Base-by-base conservation (phyloP, 2,888 invertebrate species). In the Ennomos erosarius region DNA sequence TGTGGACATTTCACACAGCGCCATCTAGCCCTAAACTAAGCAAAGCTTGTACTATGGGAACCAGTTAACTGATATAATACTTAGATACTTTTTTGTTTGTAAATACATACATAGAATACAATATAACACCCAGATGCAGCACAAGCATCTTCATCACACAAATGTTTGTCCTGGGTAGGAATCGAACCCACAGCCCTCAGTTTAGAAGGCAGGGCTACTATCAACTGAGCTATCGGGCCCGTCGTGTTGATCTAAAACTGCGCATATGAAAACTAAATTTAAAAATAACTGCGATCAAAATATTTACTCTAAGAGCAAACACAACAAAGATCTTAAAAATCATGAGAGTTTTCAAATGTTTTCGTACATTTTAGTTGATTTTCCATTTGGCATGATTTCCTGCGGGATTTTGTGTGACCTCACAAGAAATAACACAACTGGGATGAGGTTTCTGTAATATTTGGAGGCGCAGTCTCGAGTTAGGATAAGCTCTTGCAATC, bases 191-290 rank as follows among this genome's bases (percentile, higher is more conserved):
- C n/a, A n/a, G n/a, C n/a, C n/a, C n/a, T n/a, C n/a, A n/a, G n/a
- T n/a, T n/a, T n/a, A n/a, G n/a, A n/a, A n/a, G n/a, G n/a, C n/a
- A n/a, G n/a, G n/a, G n/a, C n/a, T n/a, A n/a, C n/a, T n/a, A n/a
- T n/a, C n/a, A n/a, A n/a, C n/a, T n/a, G n/a, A n/a, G n/a, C n/a
- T n/a, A n/a, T n/a, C n/a, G n/a, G n/a, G n/a, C n/a, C n/a, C n/a
- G n/a, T n/a, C n/a, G n/a, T n/a, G n/a, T n/a, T n/a, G n/a, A 38
- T 53, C 44, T 45, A 8, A 49, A 54, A 59, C 49, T 54, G 59
- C 59, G 59, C 54, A 59, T 59, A 36, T 39, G 35, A 48, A 52
- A 49, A 52, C 13, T 43, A 42, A 47, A 37, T 43, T 34, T 48
- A 53, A 53, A 59, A 53, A 59, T 49, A 59, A 53, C 13, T 10